phyloP scores from a whole-genome alignment of 2,113 vertebrate species.

The Hemiscyllium ocellatum region DNA sequence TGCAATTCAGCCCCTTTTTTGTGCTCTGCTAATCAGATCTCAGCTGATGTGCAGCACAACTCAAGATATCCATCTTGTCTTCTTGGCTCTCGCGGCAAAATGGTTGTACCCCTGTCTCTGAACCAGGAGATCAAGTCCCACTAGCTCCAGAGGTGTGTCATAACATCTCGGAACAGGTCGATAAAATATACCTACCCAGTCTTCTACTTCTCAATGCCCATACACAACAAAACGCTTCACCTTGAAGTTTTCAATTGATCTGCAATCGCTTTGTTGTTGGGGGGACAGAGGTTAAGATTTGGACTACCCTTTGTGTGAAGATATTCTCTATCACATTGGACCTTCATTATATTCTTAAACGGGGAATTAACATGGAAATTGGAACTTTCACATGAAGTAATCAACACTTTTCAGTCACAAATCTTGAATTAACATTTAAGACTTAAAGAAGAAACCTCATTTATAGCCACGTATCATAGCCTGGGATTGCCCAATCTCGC shows the following conservation, averaged over 20 bases:
- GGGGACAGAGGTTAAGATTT: not conserved
- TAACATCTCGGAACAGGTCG: too few species aligned
- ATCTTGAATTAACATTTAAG: not conserved
- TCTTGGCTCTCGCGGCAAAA: too few species aligned
- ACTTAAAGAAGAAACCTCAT: not conserved
- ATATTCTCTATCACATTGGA: not conserved
- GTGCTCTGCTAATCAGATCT: not conserved
- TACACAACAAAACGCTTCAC: not conserved
- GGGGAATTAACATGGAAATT: not conserved
- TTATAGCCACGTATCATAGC: not conserved
- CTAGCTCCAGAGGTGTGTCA: not conserved
- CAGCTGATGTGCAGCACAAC: not conserved
- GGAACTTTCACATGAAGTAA: not conserved
- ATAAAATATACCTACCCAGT: too few species aligned
- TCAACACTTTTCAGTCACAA: not conserved
- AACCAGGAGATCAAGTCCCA: too few species aligned
- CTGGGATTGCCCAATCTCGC: not conserved
- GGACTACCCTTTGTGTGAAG: not conserved
- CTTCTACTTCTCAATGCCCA: too few species aligned
- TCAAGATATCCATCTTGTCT: not conserved
- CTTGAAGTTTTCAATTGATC: not conserved
- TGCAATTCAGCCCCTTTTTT: not conserved
- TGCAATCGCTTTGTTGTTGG: not conserved
- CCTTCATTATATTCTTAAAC: not conserved
- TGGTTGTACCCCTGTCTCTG: too few species aligned